A percentile compares a stretch with the other conserved stretches of the same genome.
Conservation (phyloP, 2,888 invertebrate genomes). For the Tyria jacobaeae region DNA sequence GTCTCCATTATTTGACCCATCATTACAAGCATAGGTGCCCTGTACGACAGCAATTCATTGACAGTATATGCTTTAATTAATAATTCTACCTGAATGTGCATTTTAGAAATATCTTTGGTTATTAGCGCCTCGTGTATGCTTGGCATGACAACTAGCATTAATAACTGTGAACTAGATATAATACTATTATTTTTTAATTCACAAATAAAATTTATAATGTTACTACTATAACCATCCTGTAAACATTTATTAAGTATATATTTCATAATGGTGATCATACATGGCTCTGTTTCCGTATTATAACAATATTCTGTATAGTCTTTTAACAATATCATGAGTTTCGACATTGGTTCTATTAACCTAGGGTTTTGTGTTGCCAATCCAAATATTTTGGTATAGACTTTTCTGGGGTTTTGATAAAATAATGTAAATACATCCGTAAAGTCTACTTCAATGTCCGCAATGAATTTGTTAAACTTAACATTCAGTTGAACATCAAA, state of each 20-base stretch:
- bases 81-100: conserved; percentile 65
- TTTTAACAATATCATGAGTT: conserved; percentile 64
- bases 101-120: conserved; percentile 55
- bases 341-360: conserved; percentile 71
- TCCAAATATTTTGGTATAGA: conserved; percentile 68
- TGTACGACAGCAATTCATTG: conserved; percentile 65
- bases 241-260: conserved; percentile 55
- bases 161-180: conserved; percentile 64
- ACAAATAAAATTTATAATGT: conserved; percentile 67
- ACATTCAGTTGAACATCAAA: conserved; percentile 63
- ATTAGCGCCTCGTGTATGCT: conserved; percentile 69
- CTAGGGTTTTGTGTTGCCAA: conserved; percentile 68
- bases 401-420: conserved; percentile 70
- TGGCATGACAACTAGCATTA: conserved; percentile 75
- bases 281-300: conserved; percentile 67
- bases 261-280: conserved; percentile 63
- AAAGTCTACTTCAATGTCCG: conserved; percentile 59
- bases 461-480: conserved; percentile 75
- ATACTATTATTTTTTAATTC: conserved; percentile 62
- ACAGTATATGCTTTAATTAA: conserved; percentile 60
- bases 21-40: conserved; percentile 78
- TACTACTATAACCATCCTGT: conserved; percentile 57
- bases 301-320: conserved; percentile 72
- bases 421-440: conserved; percentile 68
- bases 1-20: conserved; percentile 72